Conservation (phyloP, 2,888 invertebrate species). For the Phasia obesa region DNA sequence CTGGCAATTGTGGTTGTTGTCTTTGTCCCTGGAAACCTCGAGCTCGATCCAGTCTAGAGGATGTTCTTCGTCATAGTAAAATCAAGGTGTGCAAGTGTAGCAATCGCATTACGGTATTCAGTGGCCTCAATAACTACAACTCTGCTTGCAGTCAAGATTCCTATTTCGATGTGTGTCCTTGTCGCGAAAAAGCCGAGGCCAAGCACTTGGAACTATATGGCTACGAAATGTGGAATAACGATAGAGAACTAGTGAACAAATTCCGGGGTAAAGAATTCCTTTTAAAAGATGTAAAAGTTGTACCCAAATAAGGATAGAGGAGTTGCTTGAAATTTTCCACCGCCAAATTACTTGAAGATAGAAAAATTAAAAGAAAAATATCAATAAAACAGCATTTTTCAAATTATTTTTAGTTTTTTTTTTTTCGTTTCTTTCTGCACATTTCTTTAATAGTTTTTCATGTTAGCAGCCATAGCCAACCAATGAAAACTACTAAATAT, state of each 20-base stretch:
- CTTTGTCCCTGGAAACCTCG: constrained; percentile 77
- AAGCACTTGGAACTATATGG: constrained; percentile 76
- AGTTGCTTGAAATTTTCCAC: neutral
- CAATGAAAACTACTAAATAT: neutral
- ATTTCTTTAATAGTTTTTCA: neutral
- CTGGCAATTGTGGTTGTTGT: constrained; percentile 79
- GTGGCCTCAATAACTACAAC: constrained; percentile 66
- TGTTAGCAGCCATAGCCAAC: too few species aligned
- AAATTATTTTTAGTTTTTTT: neutral
- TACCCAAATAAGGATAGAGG: too few species aligned
- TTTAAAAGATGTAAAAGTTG: constrained; percentile 74
- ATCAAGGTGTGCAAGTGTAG: constrained; percentile 78
- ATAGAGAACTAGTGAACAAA: constrained; percentile 32
- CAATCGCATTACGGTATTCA: constrained; percentile 74
- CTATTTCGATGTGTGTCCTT: constrained; percentile 79
- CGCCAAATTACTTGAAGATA: neutral
- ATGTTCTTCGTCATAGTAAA: constrained; percentile 73
- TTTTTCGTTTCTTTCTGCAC: neutral
- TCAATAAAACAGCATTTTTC: neutral
- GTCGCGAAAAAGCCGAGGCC: constrained; percentile 79
- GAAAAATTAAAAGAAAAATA: too few species aligned
- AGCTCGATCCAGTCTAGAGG: constrained; percentile 65
- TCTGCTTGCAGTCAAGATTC: constrained; percentile 70
- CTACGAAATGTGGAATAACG: constrained; percentile 75
- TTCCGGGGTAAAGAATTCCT: constrained; percentile 72